Evolutionary conservation across 2,797 vertebrate species (phyloP), one percentile per base, ranked within the genome.

Genomic region (Tiaroga cobitis): DNA sequence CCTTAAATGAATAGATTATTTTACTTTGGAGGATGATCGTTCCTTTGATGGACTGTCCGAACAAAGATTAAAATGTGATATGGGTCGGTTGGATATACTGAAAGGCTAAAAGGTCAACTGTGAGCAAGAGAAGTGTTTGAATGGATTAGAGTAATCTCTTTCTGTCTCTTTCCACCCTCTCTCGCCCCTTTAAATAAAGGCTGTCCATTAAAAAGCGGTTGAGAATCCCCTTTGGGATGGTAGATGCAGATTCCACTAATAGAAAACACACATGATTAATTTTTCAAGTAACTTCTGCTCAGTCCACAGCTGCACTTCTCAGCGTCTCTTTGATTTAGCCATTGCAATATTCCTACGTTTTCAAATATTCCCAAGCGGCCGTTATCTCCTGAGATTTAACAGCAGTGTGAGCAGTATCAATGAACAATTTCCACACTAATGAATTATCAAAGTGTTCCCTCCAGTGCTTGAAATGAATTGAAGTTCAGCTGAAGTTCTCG

Each of bases 251-350:
- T 88, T 88, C 81, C 83, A 80, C 56, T 89, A 88, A 89, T 88
- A 88, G 89, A 83, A 87, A 86, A 63, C 83, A 87, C 63, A 86
- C 79, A 80, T 76, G 37, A 85, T 89, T 49, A 73, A 87, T 89
- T 90, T 88, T 89, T 89, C 63, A 89, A 85, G 54, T 21, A 68
- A 63, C 76, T 54, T 67, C 59, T 83, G 24, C 76, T 83, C 7
- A 15, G 68, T 61, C 54, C 68, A 82, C 32, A 59, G 18, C 37
- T 72, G 8, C 29, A 18, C 24, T 65, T 83, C 41, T 63, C 34
- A 9, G 70, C 39, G 46, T 73, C 26, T 74, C 41, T 65, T 65
- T 65, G 56, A 83, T 49, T 75, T 51, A 77, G 24, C 29, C 59
- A 15, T 51, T 5, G 43, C 32, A 37, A 67, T 41, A 82, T 32